Evolutionary conservation across 2,888 invertebrate species (phyloP).

Genomic region (Spilosoma lubricipeda): DNA sequence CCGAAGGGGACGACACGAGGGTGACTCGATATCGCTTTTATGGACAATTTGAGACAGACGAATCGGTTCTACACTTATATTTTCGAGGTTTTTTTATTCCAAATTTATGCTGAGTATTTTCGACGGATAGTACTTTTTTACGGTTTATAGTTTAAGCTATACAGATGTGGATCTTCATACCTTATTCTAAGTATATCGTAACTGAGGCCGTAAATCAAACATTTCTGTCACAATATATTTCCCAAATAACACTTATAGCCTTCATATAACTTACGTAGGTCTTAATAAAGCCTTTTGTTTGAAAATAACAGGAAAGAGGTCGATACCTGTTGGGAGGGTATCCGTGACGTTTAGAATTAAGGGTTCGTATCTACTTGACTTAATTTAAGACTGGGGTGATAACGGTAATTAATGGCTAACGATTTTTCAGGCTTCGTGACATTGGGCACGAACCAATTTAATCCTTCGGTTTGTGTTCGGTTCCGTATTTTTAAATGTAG

Average conservation of each 20-base stretch:
- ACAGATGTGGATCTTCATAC: slow-evolving; percentile 5
- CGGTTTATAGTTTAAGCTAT: slow-evolving; percentile 10
- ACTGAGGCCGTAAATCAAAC: slow-evolving; percentile 17
- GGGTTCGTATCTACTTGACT: slow-evolving; percentile 48
- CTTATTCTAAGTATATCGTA: slow-evolving; percentile 15
- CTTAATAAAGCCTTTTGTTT: slow-evolving; percentile 12
- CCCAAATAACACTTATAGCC: not conserved
- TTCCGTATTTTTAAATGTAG: slow-evolving; percentile 22
- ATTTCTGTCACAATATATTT: slow-evolving; percentile 7
- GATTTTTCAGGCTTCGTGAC: slow-evolving; percentile 49
- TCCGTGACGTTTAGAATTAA: slow-evolving; percentile 49
- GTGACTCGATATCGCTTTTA: slow-evolving; percentile 60
- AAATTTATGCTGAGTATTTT: slow-evolving; percentile 32
- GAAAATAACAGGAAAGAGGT: slow-evolving; percentile 29
- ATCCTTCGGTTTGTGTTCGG: slow-evolving; percentile 18
- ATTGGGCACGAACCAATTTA: slow-evolving; percentile 27
- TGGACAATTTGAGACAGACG: slow-evolving; percentile 66
- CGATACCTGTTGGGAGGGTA: slow-evolving; percentile 40
- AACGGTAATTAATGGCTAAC: slow-evolving; percentile 49
- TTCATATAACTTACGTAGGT: slow-evolving; percentile 8
- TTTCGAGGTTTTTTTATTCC: slow-evolving; percentile 36
- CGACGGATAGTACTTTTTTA: slow-evolving; percentile 20
- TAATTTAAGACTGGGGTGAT: slow-evolving; percentile 50
- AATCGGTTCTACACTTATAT: slow-evolving; percentile 54
- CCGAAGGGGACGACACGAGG: slow-evolving; percentile 58